Evolutionary conservation across 1,140 invertebrate genomes (phyloP).

Genomic region (Micrasema minimum): DNA sequence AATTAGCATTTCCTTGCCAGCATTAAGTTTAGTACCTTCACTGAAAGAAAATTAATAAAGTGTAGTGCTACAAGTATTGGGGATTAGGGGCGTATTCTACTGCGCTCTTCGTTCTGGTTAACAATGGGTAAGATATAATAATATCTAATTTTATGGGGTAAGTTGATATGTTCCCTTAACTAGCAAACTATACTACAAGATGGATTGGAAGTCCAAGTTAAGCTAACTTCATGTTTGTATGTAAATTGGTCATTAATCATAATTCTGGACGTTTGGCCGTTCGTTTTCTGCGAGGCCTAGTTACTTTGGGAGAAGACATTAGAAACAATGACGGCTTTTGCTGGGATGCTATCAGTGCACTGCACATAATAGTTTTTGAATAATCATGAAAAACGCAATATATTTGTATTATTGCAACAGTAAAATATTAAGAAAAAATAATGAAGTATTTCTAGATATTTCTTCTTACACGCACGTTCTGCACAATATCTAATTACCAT

Average conservation of each 20-base stretch:
- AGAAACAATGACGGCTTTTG: conserved; percentile 36
- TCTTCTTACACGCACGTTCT: too few species aligned
- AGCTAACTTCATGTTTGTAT: conserved; percentile 51
- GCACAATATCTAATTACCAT: too few species aligned
- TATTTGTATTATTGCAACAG: too few species aligned
- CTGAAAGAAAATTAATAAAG: background rate
- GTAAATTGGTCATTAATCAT: conserved; percentile 55
- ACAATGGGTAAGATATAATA: conserved; percentile 39
- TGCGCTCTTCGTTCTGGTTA: background rate
- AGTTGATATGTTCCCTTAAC: conserved; percentile 49
- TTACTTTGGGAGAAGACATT: conserved; percentile 53
- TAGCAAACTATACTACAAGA: conserved; percentile 50
- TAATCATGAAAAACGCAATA: too few species aligned
- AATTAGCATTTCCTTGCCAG: too few species aligned
- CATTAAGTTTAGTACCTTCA: too few species aligned
- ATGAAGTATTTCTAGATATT: too few species aligned
- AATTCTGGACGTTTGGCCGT: conserved; percentile 51
- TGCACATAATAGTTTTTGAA: too few species aligned
- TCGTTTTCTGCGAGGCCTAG: conserved; percentile 53
- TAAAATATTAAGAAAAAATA: too few species aligned
- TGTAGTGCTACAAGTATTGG: background rate
- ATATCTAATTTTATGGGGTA: conserved; percentile 26
- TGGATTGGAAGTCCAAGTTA: conserved; percentile 52
- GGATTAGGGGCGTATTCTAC: background rate
- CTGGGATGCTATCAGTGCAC: too few species aligned